Evolutionary conservation across 1,140 invertebrate species (phyloP).

Genomic region (Phymorhynchus buccinoides): DNA sequence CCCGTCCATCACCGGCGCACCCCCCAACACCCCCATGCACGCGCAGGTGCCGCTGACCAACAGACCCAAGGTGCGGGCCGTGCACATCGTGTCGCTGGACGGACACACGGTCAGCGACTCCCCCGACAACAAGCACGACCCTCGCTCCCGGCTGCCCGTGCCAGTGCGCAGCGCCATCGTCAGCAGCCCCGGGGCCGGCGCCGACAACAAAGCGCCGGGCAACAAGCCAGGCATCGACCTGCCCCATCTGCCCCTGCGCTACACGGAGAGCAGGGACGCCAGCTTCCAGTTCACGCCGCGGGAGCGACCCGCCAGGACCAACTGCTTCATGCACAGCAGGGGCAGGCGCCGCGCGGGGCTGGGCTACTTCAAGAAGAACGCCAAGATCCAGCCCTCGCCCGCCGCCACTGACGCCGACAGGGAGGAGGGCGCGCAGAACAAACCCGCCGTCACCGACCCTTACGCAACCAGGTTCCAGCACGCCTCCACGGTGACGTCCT

Average conservation of each 20-base stretch:
- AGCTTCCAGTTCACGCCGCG: not conserved
- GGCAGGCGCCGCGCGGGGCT: not conserved
- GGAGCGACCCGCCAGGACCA: not conserved
- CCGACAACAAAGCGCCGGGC: not conserved
- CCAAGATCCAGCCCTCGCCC: not conserved
- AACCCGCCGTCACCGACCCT: not conserved
- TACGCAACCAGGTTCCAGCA: slow-evolving; percentile 18
- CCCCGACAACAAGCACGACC: not conserved
- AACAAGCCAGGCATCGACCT: slow-evolving; percentile 23
- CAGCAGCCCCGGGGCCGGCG: not conserved
- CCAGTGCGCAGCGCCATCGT: not conserved
- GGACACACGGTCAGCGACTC: not conserved
- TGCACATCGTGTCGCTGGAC: slow-evolving; percentile 4
- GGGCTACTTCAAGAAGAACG: not conserved
- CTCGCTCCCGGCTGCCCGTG: not conserved
- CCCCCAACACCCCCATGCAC: slow-evolving; percentile 10
- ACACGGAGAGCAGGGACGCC: not conserved
- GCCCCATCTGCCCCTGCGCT: slow-evolving; percentile 2
- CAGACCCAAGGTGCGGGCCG: not conserved
- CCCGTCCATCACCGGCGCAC: not conserved
- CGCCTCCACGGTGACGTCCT: not conserved
- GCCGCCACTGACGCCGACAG: not conserved
- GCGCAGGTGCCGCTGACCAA: not conserved
- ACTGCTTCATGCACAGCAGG: not conserved
- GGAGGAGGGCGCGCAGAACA: not conserved